Evolutionary conservation across 2,888 invertebrate species (phyloP).

Genomic region (Scelioninae gen. 1): DNA sequence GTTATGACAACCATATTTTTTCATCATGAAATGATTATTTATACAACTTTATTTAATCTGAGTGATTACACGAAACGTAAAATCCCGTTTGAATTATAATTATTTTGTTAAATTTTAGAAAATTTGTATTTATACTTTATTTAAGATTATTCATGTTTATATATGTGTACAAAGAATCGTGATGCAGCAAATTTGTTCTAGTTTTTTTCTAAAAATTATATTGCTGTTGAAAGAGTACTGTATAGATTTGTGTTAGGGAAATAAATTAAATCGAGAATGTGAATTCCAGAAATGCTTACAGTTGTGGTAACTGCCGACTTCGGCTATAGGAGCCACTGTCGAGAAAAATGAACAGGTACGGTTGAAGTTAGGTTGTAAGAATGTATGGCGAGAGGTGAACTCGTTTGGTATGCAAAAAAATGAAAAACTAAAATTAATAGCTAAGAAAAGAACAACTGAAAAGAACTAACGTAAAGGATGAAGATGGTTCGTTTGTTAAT

Average conservation of each 20-base stretch:
- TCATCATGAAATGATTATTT: too few relatives aligned
- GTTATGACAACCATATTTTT: too few relatives aligned
- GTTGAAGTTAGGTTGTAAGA: conserved; percentile 38
- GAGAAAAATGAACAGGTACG: conserved; percentile 55
- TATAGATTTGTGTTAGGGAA: conserved; percentile 28
- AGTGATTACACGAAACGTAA: too few relatives aligned
- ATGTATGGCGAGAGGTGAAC: conserved; percentile 54
- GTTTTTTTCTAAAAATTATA: too few relatives aligned
- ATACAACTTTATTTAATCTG: too few relatives aligned
- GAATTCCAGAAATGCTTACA: conserved; percentile 50
- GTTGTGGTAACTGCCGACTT: conserved; percentile 41
- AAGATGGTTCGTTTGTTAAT: not conserved
- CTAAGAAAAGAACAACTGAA: not conserved
- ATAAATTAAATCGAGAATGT: conserved; percentile 30
- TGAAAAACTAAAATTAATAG: not conserved
- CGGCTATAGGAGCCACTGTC: conserved; percentile 36
- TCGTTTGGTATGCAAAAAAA: conserved; percentile 10
- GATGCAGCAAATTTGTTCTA: too few relatives aligned
- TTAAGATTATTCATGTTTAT: too few relatives aligned
- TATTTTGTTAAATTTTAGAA: too few relatives aligned
- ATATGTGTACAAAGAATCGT: too few relatives aligned
- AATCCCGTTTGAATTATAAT: too few relatives aligned
- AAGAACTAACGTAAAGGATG: not conserved
- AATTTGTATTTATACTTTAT: too few relatives aligned
- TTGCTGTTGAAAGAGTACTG: not conserved